Conservation (phyloP, 92 coral and sea anemone species). For the Montipora capitata region DNA sequence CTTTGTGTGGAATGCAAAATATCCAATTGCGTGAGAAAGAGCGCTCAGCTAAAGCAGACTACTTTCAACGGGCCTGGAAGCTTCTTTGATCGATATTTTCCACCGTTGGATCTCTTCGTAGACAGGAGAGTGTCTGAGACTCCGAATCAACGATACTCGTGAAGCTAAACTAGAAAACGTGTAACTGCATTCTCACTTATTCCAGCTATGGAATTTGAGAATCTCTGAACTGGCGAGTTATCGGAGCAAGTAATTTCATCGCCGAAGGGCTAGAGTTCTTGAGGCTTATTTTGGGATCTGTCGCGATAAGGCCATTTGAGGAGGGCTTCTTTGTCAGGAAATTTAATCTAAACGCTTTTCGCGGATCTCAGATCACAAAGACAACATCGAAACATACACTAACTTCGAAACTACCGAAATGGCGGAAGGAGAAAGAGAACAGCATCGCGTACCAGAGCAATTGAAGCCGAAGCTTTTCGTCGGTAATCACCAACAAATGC, state of each 20-base stretch:
- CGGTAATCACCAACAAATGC: conserved; percentile 93
- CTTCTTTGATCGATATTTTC: conserved; percentile 28
- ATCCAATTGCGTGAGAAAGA: conserved; percentile 56
- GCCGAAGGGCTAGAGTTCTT: conserved; percentile 58
- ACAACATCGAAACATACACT: conserved; percentile 33
- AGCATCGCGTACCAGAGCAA: conserved; percentile 18
- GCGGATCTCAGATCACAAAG: conserved; percentile 46
- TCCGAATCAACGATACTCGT: conserved; percentile 32
- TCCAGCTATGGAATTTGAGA: conserved; percentile 65
- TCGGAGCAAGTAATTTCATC: conserved; percentile 43
- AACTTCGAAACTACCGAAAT: conserved; percentile 20
- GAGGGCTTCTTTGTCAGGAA: conserved; percentile 22
- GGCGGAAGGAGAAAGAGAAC: conserved; percentile 40
- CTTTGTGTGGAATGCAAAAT: conserved; percentile 59
- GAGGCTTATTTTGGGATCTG: conserved; percentile 50
- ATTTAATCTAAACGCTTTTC: conserved; percentile 17
- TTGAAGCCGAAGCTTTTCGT: conserved; percentile 73
- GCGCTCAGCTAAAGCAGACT: conserved; percentile 4
- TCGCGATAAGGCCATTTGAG: conserved; percentile 37
- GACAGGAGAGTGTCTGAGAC: conserved; percentile 35
- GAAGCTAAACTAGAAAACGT: conserved; percentile 21
- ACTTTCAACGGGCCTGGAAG: conserved; percentile 15
- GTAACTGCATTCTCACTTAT: conserved; percentile 51
- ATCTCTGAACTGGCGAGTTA: conserved; percentile 37
- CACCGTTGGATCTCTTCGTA: conserved; percentile 3